A percentile compares a stretch with the other conserved stretches of the same genome.
Conservation (phyloP, 2,888 invertebrate genomes). For the Rutpela maculata region DNA sequence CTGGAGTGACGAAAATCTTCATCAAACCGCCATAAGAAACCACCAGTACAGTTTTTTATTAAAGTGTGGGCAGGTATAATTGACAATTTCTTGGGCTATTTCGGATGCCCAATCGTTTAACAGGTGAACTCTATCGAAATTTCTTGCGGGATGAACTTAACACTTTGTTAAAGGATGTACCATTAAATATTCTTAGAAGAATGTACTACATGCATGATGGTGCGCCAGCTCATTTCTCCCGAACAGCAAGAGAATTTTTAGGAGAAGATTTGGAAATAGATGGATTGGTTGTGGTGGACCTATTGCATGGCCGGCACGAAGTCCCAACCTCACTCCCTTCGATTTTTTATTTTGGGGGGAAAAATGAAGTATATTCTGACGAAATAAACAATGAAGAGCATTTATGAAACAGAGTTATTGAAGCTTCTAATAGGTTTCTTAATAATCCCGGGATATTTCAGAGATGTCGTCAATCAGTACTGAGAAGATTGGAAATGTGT, state of each 20-base stretch:
- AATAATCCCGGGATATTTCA: slow-evolving; percentile 2
- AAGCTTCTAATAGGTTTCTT: neutral
- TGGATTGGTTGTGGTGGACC: slow-evolving; percentile 8
- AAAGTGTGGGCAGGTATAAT: too few relatives aligned
- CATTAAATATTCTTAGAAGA: neutral
- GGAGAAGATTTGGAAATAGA: neutral
- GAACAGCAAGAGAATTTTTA: neutral
- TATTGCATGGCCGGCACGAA: slow-evolving; percentile 3
- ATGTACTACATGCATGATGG: too few relatives aligned
- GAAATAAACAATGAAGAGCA: slow-evolving; percentile 5
- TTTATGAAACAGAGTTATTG: too few relatives aligned
- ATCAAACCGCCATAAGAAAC: too few relatives aligned
- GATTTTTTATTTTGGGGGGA: neutral
- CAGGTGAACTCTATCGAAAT: neutral
- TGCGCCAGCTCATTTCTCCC: slow-evolving; percentile 9
- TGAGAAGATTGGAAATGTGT: too few relatives aligned
- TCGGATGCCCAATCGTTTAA: slow-evolving; percentile 12
- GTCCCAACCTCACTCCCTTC: slow-evolving; percentile 14
- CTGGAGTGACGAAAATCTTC: too few relatives aligned
- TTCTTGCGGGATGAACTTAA: neutral
- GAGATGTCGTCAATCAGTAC: too few relatives aligned
- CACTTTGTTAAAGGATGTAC: neutral
- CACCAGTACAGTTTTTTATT: too few relatives aligned
- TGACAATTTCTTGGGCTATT: slow-evolving; percentile 14
- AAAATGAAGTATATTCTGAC: neutral